A percentile compares a stretch with the other conserved stretches of the same genome.
These are phyloP conservation scores for Scomberomorus guttatus DNA, from an alignment of 2,797 vertebrate species.

Conservation along the genomic window DNA sequence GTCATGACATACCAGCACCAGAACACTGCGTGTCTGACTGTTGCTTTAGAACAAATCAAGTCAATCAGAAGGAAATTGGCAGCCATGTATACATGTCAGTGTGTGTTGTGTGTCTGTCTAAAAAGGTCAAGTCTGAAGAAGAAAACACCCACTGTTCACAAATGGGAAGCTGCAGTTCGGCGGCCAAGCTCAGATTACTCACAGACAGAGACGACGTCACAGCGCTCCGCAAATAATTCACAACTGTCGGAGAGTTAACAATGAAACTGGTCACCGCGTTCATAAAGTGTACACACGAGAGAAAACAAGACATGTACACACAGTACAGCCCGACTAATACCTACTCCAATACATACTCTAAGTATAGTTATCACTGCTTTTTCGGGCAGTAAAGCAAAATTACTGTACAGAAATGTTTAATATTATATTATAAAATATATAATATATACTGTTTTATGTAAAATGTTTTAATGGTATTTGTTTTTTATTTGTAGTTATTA, in stretches of 20 bases:
- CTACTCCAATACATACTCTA: too few species aligned
- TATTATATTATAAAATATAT: too few species aligned
- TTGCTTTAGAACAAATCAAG: conserved; percentile 36
- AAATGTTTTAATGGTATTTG: too few species aligned
- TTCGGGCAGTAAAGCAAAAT: not conserved
- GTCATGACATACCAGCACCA: conserved; percentile 29
- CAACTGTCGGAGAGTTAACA: conserved; percentile 42
- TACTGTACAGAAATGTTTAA: not conserved
- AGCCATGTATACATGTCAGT: not conserved
- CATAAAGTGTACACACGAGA: conserved; percentile 16
- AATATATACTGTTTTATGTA: too few species aligned
- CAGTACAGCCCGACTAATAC: not conserved
- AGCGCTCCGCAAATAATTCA: conserved; percentile 50
- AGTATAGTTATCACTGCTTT: not conserved
- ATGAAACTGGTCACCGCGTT: conserved; percentile 30
- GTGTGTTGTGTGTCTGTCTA: conserved; percentile 11
- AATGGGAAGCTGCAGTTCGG: conserved; percentile 12
- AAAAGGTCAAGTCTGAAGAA: conserved; percentile 23
- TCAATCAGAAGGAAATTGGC: conserved; percentile 31
- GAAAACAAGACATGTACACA: not conserved
- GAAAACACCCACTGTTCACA: conserved; percentile 6
- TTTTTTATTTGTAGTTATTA: not conserved
- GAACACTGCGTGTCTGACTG: conserved; percentile 1
- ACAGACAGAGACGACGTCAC: conserved; percentile 35
- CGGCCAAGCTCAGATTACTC: conserved; percentile 36